A percentile compares a stretch with the other conserved stretches of the same genome.
phyloP scores from a whole-genome alignment of 2,888 invertebrate genomes.

The Arge pagana region DNA sequence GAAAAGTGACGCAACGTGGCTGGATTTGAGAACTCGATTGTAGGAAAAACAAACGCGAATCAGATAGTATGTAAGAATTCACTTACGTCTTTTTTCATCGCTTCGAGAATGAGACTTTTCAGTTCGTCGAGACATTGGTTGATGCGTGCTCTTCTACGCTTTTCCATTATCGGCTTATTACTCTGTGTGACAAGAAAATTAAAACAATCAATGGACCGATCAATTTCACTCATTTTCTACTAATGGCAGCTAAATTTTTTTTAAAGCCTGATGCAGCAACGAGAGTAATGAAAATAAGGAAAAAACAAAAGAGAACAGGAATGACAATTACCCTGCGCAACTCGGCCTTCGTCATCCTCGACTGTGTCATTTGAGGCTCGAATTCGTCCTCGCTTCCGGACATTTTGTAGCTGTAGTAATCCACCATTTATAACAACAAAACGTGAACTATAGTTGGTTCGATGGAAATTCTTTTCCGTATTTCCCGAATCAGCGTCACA shows the following conservation, averaged over 20 bases:
- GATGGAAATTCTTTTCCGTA: constrained; percentile 2
- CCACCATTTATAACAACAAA: constrained; percentile 47
- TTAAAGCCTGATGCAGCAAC: constrained; percentile 16
- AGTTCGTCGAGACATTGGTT: constrained; percentile 88
- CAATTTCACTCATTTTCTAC: too few relatives aligned
- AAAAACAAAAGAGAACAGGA: background rate
- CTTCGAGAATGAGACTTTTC: constrained; percentile 82
- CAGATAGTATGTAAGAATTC: too few relatives aligned
- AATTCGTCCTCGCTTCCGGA: constrained; percentile 56
- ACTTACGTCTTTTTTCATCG: constrained; percentile 90
- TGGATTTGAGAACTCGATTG: background rate
- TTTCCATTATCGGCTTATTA: constrained; percentile 93
- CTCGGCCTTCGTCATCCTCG: constrained; percentile 72
- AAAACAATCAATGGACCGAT: constrained; percentile 24
- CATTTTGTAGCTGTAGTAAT: constrained; percentile 55
- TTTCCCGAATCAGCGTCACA: background rate
- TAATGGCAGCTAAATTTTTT: background rate
- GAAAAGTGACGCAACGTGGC: too few relatives aligned
- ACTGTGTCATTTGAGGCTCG: constrained; percentile 58
- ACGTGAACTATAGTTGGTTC: constrained; percentile 16
- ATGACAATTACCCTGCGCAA: constrained; percentile 65
- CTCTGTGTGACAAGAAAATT: constrained; percentile 67
- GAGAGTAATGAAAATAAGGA: background rate
- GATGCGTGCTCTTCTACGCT: constrained; percentile 84
- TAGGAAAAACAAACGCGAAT: background rate